Evolutionary conservation across 1,140 invertebrate genomes (phyloP).

Genomic region (Papilio xuthus): DNA sequence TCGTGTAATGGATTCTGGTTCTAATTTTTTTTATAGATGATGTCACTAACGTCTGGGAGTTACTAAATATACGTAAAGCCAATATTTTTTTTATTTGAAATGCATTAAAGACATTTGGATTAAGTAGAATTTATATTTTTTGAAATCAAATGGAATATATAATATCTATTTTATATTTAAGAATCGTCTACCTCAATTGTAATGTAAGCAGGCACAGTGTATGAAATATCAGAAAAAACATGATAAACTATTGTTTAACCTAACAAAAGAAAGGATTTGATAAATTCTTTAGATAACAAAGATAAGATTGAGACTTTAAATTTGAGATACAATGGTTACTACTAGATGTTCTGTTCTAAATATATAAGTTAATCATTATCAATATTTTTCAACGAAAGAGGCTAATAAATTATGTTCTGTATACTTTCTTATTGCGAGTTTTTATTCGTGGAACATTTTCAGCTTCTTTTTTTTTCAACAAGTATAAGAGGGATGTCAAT

Average conservation of each 20-base stretch:
- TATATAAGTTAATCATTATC: no score
- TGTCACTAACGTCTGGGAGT: conserved; percentile 25
- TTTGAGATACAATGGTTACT: background rate
- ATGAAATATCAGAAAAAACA: background rate
- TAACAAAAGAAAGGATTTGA: background rate
- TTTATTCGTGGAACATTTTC: no score
- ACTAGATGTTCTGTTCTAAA: background rate
- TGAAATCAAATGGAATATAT: background rate
- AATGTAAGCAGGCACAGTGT: background rate
- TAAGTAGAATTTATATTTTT: background rate
- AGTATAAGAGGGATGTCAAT: background rate
- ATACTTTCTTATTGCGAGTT: no score
- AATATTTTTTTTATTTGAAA: conserved; percentile 12
- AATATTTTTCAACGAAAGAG: no score
- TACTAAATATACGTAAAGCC: conserved; percentile 7
- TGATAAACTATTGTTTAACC: background rate
- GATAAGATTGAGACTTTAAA: background rate
- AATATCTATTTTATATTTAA: background rate
- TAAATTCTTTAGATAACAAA: background rate
- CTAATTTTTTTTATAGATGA: conserved; percentile 30
- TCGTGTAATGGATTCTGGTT: conserved; percentile 31
- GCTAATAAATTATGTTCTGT: no score
- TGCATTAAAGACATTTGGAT: background rate
- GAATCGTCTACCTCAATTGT: background rate
- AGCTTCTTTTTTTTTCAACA: background rate